These are phyloP conservation scores for Calliopsis andreniformis DNA, from an alignment of 1,140 invertebrate species.

Conservation along the genomic window DNA sequence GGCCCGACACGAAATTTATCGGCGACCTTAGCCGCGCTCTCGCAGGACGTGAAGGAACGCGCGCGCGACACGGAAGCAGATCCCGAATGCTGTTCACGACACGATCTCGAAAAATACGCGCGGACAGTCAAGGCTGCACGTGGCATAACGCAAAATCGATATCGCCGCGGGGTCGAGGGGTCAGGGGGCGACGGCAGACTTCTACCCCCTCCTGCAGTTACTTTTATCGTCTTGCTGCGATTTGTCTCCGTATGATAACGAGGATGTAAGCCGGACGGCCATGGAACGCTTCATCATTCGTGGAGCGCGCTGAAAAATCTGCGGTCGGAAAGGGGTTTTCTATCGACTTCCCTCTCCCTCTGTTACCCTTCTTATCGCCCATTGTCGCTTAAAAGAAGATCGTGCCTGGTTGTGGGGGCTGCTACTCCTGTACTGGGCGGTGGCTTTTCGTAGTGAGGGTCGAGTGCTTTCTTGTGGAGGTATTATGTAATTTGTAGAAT, in stretches of 20 bases:
- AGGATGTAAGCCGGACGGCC: constrained; percentile 45
- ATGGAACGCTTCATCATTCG: constrained; percentile 27
- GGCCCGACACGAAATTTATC: constrained; percentile 3
- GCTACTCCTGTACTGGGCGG: not conserved
- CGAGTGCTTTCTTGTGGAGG: no score
- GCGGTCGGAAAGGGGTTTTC: constrained; percentile 10
- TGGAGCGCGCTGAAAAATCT: constrained; percentile 31
- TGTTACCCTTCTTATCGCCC: constrained; percentile 29
- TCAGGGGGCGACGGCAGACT: constrained; percentile 1
- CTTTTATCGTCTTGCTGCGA: constrained; percentile 50
- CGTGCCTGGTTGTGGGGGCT: not conserved
- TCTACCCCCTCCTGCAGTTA: not conserved
- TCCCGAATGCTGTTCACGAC: not conserved
- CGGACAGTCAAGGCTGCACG: constrained; percentile 48
- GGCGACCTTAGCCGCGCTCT: not conserved
- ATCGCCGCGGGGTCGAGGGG: constrained; percentile 6
- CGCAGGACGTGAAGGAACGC: not conserved
- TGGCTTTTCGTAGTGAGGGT: no score
- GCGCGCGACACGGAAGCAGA: not conserved
- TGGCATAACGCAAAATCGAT: constrained; percentile 58
- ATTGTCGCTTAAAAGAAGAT: constrained; percentile 29
- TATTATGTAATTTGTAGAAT: no score
- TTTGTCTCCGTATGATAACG: constrained; percentile 50
- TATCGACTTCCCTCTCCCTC: constrained; percentile 19
- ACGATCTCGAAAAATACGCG: constrained; percentile 34